These are phyloP conservation scores for Mythimna lalbum DNA, from an alignment of 2,888 invertebrate species.

Conservation along the genomic window DNA sequence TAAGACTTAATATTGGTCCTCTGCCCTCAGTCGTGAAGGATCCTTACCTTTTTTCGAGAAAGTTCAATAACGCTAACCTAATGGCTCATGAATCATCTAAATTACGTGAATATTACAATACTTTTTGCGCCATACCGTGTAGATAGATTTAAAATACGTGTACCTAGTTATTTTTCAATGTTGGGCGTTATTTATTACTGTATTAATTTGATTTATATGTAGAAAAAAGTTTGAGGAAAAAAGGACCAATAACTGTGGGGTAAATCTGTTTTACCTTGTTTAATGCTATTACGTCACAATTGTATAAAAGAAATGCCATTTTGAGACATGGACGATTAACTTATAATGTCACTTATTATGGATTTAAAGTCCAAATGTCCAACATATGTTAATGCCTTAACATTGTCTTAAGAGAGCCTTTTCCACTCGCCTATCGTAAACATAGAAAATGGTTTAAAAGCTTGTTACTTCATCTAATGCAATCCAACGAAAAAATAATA, in stretches of 20 bases:
- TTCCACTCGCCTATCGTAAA: too few species aligned
- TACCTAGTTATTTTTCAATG: conserved; percentile 64
- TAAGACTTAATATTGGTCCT: conserved; percentile 62
- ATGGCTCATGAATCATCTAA: conserved; percentile 82
- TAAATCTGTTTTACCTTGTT: conserved; percentile 11
- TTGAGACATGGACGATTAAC: background rate
- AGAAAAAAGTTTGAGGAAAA: conserved; percentile 31
- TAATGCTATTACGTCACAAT: too few species aligned
- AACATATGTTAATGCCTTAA: too few species aligned
- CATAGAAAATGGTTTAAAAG: too few species aligned
- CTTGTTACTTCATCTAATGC: too few species aligned
- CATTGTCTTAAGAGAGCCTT: too few species aligned
- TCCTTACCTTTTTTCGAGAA: conserved; percentile 70
- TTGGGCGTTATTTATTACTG: conserved; percentile 51
- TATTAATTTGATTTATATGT: conserved; percentile 56
- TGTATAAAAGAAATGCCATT: background rate
- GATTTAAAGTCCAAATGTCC: too few species aligned
- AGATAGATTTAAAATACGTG: conserved; percentile 75
- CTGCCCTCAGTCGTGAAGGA: conserved; percentile 43
- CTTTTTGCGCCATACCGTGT: conserved; percentile 71
- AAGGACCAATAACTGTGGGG: conserved; percentile 19
- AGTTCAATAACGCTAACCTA: conserved; percentile 78
- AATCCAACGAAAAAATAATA: too few species aligned
- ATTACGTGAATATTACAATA: conserved; percentile 81
- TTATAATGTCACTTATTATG: too few species aligned